These are phyloP conservation scores for Cecropterus lyciades DNA, from an alignment of 1,140 invertebrate species.

Conservation along the genomic window DNA sequence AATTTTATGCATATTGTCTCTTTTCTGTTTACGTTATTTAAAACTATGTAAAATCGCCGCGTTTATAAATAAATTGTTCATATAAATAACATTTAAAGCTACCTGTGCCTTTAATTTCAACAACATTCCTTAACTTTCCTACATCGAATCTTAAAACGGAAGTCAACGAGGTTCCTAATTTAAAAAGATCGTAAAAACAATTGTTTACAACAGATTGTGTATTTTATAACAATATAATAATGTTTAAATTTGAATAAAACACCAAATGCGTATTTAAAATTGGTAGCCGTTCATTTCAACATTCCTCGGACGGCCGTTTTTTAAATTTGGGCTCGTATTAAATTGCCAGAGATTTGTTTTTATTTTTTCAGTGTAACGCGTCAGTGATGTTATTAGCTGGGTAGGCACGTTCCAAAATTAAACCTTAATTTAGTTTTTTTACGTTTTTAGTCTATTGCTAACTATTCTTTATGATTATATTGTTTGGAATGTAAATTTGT, in stretches of 20 bases:
- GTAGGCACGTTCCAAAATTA: conserved; percentile 24
- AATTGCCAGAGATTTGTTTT: conserved; percentile 73
- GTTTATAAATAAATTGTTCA: no score
- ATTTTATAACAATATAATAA: conserved; percentile 56
- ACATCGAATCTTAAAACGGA: conserved; percentile 66
- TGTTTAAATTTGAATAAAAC: conserved; percentile 49
- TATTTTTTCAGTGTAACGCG: conserved; percentile 49
- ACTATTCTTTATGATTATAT: background rate
- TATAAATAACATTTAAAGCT: background rate
- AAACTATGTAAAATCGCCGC: no score
- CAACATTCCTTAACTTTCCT: conserved; percentile 38
- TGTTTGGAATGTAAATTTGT: no score
- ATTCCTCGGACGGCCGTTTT: conserved; percentile 69
- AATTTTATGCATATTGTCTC: no score
- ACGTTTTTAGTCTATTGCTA: background rate
- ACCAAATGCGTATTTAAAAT: conserved; percentile 68
- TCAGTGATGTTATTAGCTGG: conserved; percentile 45
- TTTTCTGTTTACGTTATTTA: no score
- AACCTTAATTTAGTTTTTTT: conserved; percentile 1
- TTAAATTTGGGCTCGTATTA: conserved; percentile 72
- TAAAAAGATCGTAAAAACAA: conserved; percentile 36
- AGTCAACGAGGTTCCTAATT: conserved; percentile 55
- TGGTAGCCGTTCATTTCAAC: conserved; percentile 77
- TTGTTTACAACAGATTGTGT: conserved; percentile 47
- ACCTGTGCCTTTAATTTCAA: conserved; percentile 33